phyloP scores from a whole-genome alignment of 2,797 vertebrate species.

The Yasuhikotakia modesta region DNA sequence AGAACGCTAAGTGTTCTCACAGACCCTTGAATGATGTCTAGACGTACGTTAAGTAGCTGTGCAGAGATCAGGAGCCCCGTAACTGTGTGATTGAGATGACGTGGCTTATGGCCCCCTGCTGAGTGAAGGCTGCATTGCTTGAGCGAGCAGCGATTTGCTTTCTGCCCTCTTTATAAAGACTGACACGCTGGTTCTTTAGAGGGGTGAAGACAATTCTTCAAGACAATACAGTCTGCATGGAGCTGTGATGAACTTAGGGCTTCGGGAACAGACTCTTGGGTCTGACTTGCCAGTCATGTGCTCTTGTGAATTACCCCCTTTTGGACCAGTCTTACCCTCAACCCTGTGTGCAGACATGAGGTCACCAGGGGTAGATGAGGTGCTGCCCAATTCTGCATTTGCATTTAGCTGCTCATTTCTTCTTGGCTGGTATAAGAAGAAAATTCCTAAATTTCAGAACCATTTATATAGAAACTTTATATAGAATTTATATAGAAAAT shows the following conservation, averaged over 20 bases:
- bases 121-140: slow-evolving; percentile 39
- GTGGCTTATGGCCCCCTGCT: slow-evolving; percentile 41
- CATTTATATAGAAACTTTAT: not conserved
- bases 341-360: slow-evolving; percentile 47
- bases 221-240: slow-evolving; percentile 62
- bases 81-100: slow-evolving; percentile 31
- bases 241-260: slow-evolving; percentile 70
- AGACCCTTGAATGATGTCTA: slow-evolving; percentile 39
- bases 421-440: not conserved
- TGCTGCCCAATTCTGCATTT: slow-evolving; percentile 47
- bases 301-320: slow-evolving; percentile 71
- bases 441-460: not conserved
- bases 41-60: slow-evolving; percentile 25
- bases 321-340: slow-evolving; percentile 53
- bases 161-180: slow-evolving; percentile 74
- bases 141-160: slow-evolving; percentile 5
- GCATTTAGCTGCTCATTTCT: slow-evolving; percentile 37
- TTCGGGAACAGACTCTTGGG: slow-evolving; percentile 67
- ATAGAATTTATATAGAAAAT: too few species aligned
- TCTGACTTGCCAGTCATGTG: slow-evolving; percentile 71
- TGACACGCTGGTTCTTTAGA: slow-evolving; percentile 75
- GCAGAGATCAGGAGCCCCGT: slow-evolving; percentile 11
- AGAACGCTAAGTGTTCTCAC: slow-evolving; percentile 6
- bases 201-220: slow-evolving; percentile 78
- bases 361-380: slow-evolving; percentile 42